Evolutionary conservation across 1,140 invertebrate genomes (phyloP).

Genomic region (Magallana ariakensis): DNA sequence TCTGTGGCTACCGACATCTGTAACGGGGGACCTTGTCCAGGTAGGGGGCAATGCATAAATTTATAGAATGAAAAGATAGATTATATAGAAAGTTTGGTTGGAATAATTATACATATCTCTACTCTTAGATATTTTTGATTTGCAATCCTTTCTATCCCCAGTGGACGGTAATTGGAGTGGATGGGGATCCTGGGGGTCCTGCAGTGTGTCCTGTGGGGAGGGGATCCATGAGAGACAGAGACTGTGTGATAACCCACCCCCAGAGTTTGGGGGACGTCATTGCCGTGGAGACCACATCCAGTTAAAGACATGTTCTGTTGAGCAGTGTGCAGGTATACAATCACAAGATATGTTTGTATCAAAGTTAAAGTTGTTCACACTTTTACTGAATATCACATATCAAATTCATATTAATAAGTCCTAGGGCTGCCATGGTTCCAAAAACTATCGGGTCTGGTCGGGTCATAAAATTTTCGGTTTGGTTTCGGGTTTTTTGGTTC

Average conservation of each 20-base stretch:
- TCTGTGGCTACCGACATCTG: slow-evolving; percentile 68
- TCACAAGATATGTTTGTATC: too few species aligned
- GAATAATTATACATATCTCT: not conserved
- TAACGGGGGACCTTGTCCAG: slow-evolving; percentile 76
- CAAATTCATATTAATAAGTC: too few species aligned
- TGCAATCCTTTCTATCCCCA: not conserved
- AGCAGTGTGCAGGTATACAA: slow-evolving; percentile 67
- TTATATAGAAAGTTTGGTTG: not conserved
- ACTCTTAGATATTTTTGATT: not conserved
- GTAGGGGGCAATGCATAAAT: slow-evolving; percentile 58
- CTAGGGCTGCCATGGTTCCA: too few species aligned
- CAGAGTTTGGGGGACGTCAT: slow-evolving; percentile 65
- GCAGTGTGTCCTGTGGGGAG: slow-evolving; percentile 72
- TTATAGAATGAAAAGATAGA: not conserved
- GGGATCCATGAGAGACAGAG: slow-evolving; percentile 68
- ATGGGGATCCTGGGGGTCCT: slow-evolving; percentile 72
- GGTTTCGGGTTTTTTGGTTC: too few species aligned
- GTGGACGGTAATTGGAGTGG: slow-evolving; percentile 75
- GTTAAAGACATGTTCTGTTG: slow-evolving; percentile 59
- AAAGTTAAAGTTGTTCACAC: too few species aligned
- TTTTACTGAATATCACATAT: too few species aligned
- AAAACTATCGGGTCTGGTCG: too few species aligned
- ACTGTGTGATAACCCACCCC: slow-evolving; percentile 72
- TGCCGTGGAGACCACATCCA: slow-evolving; percentile 69
- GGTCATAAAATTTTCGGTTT: too few species aligned